These are phyloP conservation scores for Cydia splendana DNA, from an alignment of 1,140 invertebrate species.

Conservation along the genomic window DNA sequence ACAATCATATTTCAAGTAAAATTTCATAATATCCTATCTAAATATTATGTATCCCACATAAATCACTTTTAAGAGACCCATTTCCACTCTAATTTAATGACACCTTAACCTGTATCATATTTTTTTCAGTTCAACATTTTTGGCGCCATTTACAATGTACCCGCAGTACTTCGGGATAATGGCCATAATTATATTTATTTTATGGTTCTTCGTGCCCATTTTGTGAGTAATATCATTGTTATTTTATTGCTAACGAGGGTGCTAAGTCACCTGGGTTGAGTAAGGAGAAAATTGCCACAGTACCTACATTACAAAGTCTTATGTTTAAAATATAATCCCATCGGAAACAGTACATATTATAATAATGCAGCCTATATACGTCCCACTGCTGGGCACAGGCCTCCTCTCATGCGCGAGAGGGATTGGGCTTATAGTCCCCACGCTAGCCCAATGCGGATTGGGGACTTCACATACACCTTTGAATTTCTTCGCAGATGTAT, in stretches of 20 bases:
- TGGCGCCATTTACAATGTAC: slow-evolving; percentile 71
- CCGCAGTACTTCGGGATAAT: slow-evolving; percentile 75
- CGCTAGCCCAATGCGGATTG: too few relatives aligned
- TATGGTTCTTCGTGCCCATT: slow-evolving; percentile 76
- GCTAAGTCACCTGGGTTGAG: slow-evolving; percentile 17
- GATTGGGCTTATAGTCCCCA: too few relatives aligned
- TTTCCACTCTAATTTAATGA: slow-evolving; percentile 29
- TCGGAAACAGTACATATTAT: too few relatives aligned
- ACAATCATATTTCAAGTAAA: neutral
- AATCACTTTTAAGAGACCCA: slow-evolving; percentile 18
- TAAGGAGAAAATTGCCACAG: slow-evolving; percentile 4
- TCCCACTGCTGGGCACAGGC: too few relatives aligned
- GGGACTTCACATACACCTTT: too few relatives aligned
- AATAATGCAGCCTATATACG: too few relatives aligned
- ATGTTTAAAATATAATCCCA: neutral
- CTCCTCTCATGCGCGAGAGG: too few relatives aligned
- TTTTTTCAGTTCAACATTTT: slow-evolving; percentile 71
- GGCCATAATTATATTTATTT: slow-evolving; percentile 74
- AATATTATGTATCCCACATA: slow-evolving; percentile 21
- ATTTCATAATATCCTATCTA: neutral
- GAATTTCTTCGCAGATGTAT: too few relatives aligned
- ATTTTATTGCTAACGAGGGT: slow-evolving; percentile 34
- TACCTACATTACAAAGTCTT: neutral
- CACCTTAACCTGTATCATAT: slow-evolving; percentile 32
- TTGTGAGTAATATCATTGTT: slow-evolving; percentile 65